Conservation (phyloP, 1,140 invertebrate species). For the Drosophila yakuba region DNA sequence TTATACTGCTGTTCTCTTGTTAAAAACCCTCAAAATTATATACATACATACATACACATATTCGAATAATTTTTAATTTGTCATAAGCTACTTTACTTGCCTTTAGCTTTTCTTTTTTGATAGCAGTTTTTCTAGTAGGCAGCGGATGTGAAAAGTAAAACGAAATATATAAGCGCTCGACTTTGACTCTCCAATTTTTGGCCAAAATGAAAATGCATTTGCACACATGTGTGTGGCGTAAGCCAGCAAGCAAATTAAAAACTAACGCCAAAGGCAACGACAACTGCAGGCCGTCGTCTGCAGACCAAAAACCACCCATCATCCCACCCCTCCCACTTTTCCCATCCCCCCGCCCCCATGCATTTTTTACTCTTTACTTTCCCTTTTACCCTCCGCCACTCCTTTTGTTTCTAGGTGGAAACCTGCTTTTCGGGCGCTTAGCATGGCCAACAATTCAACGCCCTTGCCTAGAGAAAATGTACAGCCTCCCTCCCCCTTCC, state of each 20-base stretch:
- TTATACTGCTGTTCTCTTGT: not conserved
- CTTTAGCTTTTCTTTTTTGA: constrained; percentile 3
- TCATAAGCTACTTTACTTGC: not conserved
- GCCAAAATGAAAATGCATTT: constrained; percentile 33
- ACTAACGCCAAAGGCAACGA: constrained; percentile 44
- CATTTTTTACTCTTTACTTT: not conserved
- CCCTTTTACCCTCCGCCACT: too few relatives aligned
- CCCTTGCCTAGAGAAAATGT: constrained; percentile 10
- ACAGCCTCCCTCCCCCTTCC: too few relatives aligned
- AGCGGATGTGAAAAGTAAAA: not conserved
- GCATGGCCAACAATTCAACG: constrained; percentile 51
- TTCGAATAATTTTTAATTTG: not conserved
- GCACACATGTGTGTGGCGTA: constrained; percentile 17
- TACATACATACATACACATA: not conserved
- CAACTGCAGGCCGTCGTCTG: constrained; percentile 23
- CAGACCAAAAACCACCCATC: not conserved
- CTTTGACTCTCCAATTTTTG: constrained; percentile 11
- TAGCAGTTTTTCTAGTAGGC: too few relatives aligned
- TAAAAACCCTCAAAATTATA: not conserved
- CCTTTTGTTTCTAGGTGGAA: constrained; percentile 12
- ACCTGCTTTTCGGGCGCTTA: constrained; percentile 23
- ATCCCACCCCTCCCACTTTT: not conserved
- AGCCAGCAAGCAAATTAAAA: constrained; percentile 49
- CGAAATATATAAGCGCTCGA: constrained; percentile 12
- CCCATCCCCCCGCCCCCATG: not conserved